A percentile compares a stretch with the other conserved stretches of the same genome.
phyloP scores from a whole-genome alignment of 64 coral and sea anemone species.

The Platygyra sinensis region DNA sequence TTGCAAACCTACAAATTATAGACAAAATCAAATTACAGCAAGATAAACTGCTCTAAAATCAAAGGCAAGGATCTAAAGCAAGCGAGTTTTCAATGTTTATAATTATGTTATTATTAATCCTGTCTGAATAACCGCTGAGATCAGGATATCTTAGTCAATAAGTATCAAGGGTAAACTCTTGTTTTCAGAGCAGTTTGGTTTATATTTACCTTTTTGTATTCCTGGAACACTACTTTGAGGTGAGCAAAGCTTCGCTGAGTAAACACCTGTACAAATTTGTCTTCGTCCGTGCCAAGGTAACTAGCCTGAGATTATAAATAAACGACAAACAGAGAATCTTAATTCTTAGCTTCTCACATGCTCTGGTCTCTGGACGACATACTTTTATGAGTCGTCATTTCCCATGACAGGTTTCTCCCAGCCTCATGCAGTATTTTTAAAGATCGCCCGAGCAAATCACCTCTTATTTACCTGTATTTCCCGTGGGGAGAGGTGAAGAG shows the following conservation, averaged over 20 bases:
- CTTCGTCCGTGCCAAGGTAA: conserved; percentile 59
- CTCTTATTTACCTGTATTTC: no score
- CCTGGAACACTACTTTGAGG: conserved; percentile 48
- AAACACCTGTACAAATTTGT: conserved; percentile 50
- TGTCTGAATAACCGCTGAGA: no score
- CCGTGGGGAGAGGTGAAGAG: no score
- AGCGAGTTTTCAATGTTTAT: no score
- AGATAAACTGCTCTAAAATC: neutral
- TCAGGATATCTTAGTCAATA: no score
- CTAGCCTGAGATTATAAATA: conserved; percentile 39
- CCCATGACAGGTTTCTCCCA: no score
- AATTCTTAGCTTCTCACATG: neutral
- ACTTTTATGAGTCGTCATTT: no score
- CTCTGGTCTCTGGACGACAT: no score
- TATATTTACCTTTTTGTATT: conserved; percentile 65
- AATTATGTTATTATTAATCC: no score
- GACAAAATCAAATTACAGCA: neutral
- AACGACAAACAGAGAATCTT: neutral
- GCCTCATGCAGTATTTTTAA: no score
- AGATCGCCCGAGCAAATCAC: no score
- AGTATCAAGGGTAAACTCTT: neutral
- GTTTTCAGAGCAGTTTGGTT: neutral
- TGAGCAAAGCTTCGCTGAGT: conserved; percentile 50
- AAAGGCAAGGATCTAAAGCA: neutral
- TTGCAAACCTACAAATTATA: conserved; percentile 32